Evolutionary conservation across 2,797 vertebrate species (phyloP), one percentile per base, ranked within the genome.

Genomic region (Vireo griseus): DNA sequence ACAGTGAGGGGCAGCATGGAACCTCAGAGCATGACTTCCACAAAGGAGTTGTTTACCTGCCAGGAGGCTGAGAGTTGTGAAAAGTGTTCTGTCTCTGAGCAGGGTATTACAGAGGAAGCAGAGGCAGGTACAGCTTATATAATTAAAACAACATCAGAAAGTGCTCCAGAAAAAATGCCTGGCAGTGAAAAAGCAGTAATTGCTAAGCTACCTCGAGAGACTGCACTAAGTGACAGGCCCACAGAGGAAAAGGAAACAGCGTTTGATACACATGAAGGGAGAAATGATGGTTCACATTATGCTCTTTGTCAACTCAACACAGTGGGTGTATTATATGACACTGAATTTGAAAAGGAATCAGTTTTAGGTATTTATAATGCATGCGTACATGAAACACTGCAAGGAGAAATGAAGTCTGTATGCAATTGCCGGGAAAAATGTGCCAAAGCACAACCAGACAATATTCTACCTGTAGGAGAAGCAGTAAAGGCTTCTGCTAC

Each of bases 121-220:
- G 95, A 96, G 86, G 94, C 95, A 96, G 94, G 86, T 96, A 96
- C 93, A 93, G 95, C 97, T 97, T 97, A 94, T 97, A 96, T 97
- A 98, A 98, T 97, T 98, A 98, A 98, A 97, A 97, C 94, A 97
- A 97, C 94, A 97, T 97, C 97, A 97, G 98, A 98, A 97, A 97
- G 94, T 96, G 91, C 96, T 97, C 96, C 94, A 97, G 97, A 98
- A 98, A 98, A 98, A 97, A 96, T 97, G 96, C 97, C 97, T 98
- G 97, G 96, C 95, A 75, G 96, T 98, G 97, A 97, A 97, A 98
- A 97, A 97, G 97, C 97, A 74, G 96, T 98, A 97, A 98, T 98
- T 98, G 97, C 97, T 96, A 95, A 97, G 97, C 92, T 98, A 98
- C 97, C 98, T 97, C 97, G 92, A 97, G 97, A 98, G 97, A 98